Percentiles rank a stretch among this genome's conserved stretches.
phyloP scores from a whole-genome alignment of 1,140 invertebrate species.

The Mylabris phalerata region DNA sequence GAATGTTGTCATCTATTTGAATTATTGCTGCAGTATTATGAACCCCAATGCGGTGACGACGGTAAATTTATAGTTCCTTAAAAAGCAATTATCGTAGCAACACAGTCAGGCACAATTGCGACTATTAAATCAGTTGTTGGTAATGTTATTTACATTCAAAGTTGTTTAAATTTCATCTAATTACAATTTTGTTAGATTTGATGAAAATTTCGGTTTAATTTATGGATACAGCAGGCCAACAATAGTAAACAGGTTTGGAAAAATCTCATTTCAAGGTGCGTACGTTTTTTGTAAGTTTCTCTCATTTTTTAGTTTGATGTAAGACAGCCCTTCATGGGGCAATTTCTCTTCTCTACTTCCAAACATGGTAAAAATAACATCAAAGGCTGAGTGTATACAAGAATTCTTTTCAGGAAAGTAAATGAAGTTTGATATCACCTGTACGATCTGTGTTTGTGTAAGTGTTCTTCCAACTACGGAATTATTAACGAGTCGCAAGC shows the following conservation, averaged over 20 bases:
- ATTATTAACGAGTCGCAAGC: no score
- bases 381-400: no score
- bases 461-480: no score
- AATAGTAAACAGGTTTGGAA: background rate
- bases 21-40: slow-evolving; percentile 12
- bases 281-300: background rate
- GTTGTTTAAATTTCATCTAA: background rate
- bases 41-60: slow-evolving; percentile 21
- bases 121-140: slow-evolving; percentile 25
- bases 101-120: background rate
- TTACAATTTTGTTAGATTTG: background rate
- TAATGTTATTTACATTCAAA: background rate
- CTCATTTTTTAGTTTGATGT: no score
- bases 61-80: slow-evolving; percentile 31
- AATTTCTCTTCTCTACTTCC: no score
- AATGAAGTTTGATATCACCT: no score
- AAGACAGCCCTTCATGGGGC: no score
- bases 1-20: background rate
- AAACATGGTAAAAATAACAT: no score
- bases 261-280: background rate
- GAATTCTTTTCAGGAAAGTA: no score
- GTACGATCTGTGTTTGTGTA: no score
- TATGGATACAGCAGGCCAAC: no score
- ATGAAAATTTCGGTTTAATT: background rate
- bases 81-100: slow-evolving; percentile 28